Percentiles rank a stretch among this genome's conserved stretches.
Evolutionary conservation across 2,113 vertebrate genomes (phyloP).

Genomic region (Heptranchias perlo): DNA sequence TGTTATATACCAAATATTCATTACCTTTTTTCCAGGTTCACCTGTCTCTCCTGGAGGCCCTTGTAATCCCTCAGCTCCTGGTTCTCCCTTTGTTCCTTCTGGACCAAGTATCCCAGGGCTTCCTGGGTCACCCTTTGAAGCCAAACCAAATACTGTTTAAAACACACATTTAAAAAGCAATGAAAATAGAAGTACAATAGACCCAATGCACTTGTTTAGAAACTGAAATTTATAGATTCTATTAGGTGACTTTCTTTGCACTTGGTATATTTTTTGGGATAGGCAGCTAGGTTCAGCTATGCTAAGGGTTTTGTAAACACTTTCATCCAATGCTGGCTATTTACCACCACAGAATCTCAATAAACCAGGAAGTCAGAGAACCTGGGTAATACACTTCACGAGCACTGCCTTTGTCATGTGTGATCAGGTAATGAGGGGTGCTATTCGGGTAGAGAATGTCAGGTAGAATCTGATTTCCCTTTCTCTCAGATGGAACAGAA

Average conservation of each 20-base stretch:
- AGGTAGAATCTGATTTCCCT: not conserved
- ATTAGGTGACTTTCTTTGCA: not conserved
- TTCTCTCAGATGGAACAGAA: not conserved
- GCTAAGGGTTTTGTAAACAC: not conserved
- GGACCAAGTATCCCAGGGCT: conserved; percentile 54
- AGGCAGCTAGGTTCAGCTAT: not conserved
- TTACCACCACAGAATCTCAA: not conserved
- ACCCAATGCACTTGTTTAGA: not conserved
- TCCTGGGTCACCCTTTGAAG: conserved; percentile 64
- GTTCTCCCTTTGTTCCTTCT: conserved; percentile 57
- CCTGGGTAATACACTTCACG: not conserved
- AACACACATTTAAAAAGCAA: no score
- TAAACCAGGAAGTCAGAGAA: not conserved
- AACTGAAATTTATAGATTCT: not conserved
- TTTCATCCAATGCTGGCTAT: not conserved
- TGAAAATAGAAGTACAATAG: not conserved
- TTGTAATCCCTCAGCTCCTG: conserved; percentile 57
- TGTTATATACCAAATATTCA: not conserved
- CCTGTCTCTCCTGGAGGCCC: conserved; percentile 58
- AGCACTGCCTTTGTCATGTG: not conserved
- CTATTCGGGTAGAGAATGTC: not conserved
- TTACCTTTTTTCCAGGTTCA: conserved; percentile 64
- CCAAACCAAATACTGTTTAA: conserved; percentile 8
- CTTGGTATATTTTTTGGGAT: not conserved
- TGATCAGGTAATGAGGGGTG: not conserved